phyloP scores from a whole-genome alignment of 2,113 vertebrate species.

The Seriola rivoliana region DNA sequence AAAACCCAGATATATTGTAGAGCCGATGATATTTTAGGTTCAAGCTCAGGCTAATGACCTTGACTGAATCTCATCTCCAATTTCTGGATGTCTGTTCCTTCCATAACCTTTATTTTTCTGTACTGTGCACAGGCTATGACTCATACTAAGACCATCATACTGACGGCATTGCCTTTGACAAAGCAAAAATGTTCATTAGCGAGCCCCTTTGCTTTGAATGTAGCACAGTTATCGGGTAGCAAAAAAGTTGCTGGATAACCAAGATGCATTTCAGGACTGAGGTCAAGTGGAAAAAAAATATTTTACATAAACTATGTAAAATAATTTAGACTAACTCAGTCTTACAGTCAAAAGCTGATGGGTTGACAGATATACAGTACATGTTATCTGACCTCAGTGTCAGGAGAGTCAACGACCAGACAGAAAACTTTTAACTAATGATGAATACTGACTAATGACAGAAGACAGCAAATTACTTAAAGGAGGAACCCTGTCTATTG shows the following conservation, averaged over 20 bases:
- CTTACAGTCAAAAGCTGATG: too few relatives aligned
- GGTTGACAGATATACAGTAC: neutral
- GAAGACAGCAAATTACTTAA: neutral
- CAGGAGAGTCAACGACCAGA: neutral
- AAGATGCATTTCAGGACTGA: neutral
- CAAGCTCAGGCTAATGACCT: conserved; percentile 3
- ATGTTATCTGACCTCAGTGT: neutral
- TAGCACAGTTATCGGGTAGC: neutral
- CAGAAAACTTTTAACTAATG: neutral
- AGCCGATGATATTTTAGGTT: neutral
- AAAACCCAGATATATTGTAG: neutral
- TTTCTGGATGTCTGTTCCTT: neutral
- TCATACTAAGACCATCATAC: neutral
- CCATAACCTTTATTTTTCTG: neutral
- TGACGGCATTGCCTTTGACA: neutral
- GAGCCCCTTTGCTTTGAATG: neutral
- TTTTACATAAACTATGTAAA: too few relatives aligned
- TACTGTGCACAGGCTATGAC: too few relatives aligned
- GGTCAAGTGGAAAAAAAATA: too few relatives aligned
- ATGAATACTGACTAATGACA: neutral
- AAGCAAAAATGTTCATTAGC: neutral
- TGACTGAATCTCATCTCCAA: conserved; percentile 1
- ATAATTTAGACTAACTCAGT: too few relatives aligned
- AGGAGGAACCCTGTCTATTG: too few relatives aligned
- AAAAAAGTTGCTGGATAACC: neutral